Evolutionary conservation across 2,888 invertebrate species (phyloP).

Genomic region (Eledona agricola): DNA sequence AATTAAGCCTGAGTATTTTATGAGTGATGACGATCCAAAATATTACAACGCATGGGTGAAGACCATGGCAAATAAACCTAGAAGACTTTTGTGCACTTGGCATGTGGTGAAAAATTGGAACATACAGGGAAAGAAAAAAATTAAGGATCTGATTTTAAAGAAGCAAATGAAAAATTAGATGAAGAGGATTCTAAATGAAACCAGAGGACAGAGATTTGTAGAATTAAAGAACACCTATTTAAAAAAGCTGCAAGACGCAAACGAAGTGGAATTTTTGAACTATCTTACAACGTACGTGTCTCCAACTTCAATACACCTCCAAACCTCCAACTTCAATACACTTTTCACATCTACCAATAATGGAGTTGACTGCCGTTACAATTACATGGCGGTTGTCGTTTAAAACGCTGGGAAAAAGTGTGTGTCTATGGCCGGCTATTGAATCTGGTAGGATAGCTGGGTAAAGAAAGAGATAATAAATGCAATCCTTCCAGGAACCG

Average conservation of each 20-base stretch:
- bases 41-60: slow-evolving; percentile 37
- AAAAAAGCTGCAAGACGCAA: slow-evolving; percentile 36
- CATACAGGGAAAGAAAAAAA: slow-evolving; percentile 39
- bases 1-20: slow-evolving; percentile 38
- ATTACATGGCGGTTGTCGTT: no score
- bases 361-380: no score
- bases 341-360: no score
- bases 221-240: slow-evolving; percentile 33
- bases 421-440: no score
- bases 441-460: no score
- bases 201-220: slow-evolving; percentile 33
- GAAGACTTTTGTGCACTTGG: slow-evolving; percentile 42
- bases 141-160: slow-evolving; percentile 28
- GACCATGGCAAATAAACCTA: slow-evolving; percentile 36
- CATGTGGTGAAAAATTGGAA: slow-evolving; percentile 44
- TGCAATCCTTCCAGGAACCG: no score
- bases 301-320: no score
- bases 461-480: no score
- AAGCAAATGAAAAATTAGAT: slow-evolving; percentile 36
- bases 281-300: slow-evolving; percentile 38
- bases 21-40: no score
- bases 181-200: slow-evolving; percentile 39
- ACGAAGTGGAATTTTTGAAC: slow-evolving; percentile 38
- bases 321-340: no score
- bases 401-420: no score